Evolutionary conservation across 2,888 invertebrate species (phyloP), one percentile per base, ranked within the genome.

Genomic region (Eugnorisma glareosa): DNA sequence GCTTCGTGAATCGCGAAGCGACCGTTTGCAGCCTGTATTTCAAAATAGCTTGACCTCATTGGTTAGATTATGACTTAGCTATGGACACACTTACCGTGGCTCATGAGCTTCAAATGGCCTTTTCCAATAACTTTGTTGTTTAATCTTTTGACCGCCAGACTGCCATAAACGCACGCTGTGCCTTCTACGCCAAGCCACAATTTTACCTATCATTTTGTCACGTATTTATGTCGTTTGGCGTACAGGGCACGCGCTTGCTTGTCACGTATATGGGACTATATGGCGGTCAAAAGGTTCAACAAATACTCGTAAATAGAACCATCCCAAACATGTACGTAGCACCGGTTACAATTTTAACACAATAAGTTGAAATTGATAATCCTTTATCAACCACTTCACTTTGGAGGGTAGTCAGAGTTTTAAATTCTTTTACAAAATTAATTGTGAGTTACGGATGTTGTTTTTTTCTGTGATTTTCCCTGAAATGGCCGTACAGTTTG

Each of bases 331-430:
- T 43, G 43, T 64, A 24, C 13, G 10, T n/a, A 40, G n/a, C 64
- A 40, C 8, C 15, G 40, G 6, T 40, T 31, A 69, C 59, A 67
- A 80, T 75, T 73, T 69, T 54, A 71, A 63, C 61, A 81, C 35
- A 82, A 24, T 68, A 64, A 59, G 13, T 57, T 40, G 21, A 45
- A 54, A 68, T 77, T 59, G 67, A 72, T 63, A 63, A 21, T 74
- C 4, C 28, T 64, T 64, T 57, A 70, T 37, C 72, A 73, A 82
- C 35, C 37, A 63, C n/a, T n/a, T n/a, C 35, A 57, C 21, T 67
- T 40, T 1, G 21, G 35, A 63, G 73, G 83, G 83, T 82, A 78
- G 81, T n/a, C 51, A 68, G 73, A 71, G 54, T 35, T 73, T 54
- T 70, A 31, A 69, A 48, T 2, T 1, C 21, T 72, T 71, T 31